Evolutionary conservation across 1,140 invertebrate species (phyloP).

Genomic region (Parapsyche elsis): DNA sequence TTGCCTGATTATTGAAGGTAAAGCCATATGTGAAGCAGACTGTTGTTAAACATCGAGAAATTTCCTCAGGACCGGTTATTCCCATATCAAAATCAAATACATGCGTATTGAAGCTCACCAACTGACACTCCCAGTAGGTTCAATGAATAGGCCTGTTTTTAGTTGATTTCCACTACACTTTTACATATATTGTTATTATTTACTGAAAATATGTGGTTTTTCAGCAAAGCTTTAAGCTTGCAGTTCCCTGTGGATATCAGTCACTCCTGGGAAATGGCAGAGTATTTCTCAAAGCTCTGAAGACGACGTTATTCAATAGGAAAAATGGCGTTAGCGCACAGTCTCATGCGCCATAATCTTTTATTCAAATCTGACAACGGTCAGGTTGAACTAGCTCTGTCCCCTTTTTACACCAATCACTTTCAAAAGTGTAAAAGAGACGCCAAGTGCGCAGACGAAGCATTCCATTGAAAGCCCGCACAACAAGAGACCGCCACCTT

Average conservation of each 20-base stretch:
- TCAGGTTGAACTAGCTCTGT: slow-evolving; percentile 10
- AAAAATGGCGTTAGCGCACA: slow-evolving; percentile 23
- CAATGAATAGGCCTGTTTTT: too few species aligned
- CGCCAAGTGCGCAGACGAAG: background rate
- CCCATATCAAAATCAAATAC: too few species aligned
- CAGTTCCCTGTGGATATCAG: background rate
- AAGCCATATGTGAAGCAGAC: too few species aligned
- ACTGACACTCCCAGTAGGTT: too few species aligned
- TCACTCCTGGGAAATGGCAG: slow-evolving; percentile 4
- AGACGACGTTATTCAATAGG: background rate
- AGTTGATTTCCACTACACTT: too few species aligned
- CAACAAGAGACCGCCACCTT: slow-evolving; percentile 37
- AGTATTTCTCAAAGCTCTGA: background rate
- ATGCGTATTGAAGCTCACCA: too few species aligned
- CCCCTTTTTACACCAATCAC: background rate
- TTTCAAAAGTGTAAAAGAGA: background rate
- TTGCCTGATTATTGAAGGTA: too few species aligned
- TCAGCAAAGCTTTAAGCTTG: too few species aligned
- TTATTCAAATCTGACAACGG: slow-evolving; percentile 33
- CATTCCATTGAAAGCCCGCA: slow-evolving; percentile 35
- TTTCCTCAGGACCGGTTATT: too few species aligned
- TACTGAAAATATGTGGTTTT: too few species aligned
- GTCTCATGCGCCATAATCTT: slow-evolving; percentile 1
- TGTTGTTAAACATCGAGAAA: too few species aligned
- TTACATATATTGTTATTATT: too few species aligned